These are phyloP conservation scores for Carassius gibelio DNA, from an alignment of 2,113 vertebrate species.

Conservation along the genomic window DNA sequence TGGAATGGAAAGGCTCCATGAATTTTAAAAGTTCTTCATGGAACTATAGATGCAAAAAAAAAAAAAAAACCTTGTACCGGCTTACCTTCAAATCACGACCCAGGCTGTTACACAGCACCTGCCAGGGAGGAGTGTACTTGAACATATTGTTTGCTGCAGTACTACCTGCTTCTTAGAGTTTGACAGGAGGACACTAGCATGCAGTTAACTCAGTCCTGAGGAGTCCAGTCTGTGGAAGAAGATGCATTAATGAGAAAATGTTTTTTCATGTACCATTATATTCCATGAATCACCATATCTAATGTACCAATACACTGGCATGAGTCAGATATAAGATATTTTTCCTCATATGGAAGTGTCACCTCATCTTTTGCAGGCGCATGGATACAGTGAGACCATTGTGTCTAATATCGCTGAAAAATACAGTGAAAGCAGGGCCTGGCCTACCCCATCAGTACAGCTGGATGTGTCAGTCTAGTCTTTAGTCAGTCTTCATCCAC, in stretches of 20 bases:
- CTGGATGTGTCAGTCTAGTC: neutral
- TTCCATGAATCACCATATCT: neutral
- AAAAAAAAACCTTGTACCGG: too few species aligned
- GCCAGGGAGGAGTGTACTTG: constrained; percentile 61
- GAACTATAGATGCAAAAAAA: too few species aligned
- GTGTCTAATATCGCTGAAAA: neutral
- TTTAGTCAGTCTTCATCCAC: neutral
- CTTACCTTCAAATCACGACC: constrained; percentile 65
- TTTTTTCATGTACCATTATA: neutral
- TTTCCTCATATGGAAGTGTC: neutral
- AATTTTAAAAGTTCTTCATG: too few species aligned
- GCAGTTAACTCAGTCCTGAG: neutral
- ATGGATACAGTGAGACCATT: neutral
- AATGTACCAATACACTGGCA: neutral
- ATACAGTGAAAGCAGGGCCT: neutral
- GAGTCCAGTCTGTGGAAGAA: constrained; percentile 4
- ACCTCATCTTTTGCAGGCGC: constrained; percentile 22
- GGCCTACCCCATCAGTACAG: neutral
- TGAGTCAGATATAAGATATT: neutral
- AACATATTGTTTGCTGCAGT: constrained; percentile 55
- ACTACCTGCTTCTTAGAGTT: neutral
- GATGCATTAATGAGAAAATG: too few species aligned
- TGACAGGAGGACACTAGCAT: neutral
- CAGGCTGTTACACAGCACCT: constrained; percentile 66
- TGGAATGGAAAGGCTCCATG: too few species aligned